Base-by-base conservation (phyloP, 2,888 invertebrate genomes). In the Megalurothrips usitatus region DNA sequence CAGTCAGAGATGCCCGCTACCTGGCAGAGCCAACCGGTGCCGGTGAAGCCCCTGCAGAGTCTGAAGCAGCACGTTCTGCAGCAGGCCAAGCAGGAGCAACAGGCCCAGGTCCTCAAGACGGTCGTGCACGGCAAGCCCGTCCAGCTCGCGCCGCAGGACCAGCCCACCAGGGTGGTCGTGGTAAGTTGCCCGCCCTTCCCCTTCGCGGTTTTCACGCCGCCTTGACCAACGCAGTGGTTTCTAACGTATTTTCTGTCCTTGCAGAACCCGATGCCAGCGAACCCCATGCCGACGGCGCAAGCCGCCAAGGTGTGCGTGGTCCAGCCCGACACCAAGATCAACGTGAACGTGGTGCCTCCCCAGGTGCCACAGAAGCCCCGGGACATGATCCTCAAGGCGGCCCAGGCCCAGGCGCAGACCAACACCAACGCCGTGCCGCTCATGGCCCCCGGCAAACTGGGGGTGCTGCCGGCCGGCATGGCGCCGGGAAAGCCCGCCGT, bases 321-420 rank as follows among this genome's bases (percentile, higher is more conserved):
- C 49, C 79, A 78, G 49, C 52, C 79, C 49, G 79, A 52, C 48
- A 23, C 79, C 48, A 79, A 58, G 47, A 28, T 79, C 23, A 49
- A 78, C 43, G 80, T 80, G 68, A 81, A 34, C 49, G 81, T 48
- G 48, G 81, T 81, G 14, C 81, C 78, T 12, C 58, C 81, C 14
- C 81, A 68, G 23, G 68, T 84, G n/a, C 78, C 80, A 84, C 89
- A 90, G 0, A 91, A 91, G 28, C 90, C 91, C 9, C 86, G 79
- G 81, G 68, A 79, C 80, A 52, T 82, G 82, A 75, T 75, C 26
- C 68, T 75, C 68, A 75, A 75, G 78, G 47, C 79, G 78, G 47
- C 49, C 23, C 49, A 34, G n/a, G 19, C 81, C 12, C 58, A 52
- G 58, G 49, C 19, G 17, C n/a, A 52, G 23, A 0, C 68, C 68